Percentiles rank a stretch among this genome's conserved stretches.
Conservation (phyloP, 2,888 invertebrate species). For the Sarcophaga carnaria region DNA sequence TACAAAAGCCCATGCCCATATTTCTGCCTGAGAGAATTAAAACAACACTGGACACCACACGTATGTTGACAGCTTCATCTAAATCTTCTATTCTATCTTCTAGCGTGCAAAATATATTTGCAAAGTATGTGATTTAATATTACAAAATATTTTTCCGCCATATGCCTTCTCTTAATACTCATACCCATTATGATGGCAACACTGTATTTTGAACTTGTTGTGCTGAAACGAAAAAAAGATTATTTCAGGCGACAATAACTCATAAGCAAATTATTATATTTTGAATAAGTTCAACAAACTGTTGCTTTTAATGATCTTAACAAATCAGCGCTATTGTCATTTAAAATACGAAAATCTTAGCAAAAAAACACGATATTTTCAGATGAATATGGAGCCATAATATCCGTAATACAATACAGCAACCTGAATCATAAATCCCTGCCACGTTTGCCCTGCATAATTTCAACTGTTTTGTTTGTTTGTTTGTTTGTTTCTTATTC, state of each 20-base stretch:
- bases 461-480: slow-evolving; percentile 24
- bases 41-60: too few relatives aligned
- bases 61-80: too few relatives aligned
- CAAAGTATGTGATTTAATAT: too few relatives aligned
- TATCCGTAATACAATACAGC: slow-evolving; percentile 69
- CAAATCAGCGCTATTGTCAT: slow-evolving; percentile 67
- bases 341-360: slow-evolving; percentile 35
- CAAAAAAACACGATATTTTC: slow-evolving; percentile 4
- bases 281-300: slow-evolving; percentile 59
- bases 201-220: background rate
- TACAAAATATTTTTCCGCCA: too few relatives aligned
- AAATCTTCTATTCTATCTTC: too few relatives aligned
- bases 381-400: background rate
- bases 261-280: background rate
- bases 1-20: too few relatives aligned
- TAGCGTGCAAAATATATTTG: too few relatives aligned
- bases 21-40: too few relatives aligned
- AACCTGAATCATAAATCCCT: slow-evolving; percentile 73
- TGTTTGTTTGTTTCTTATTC: slow-evolving; percentile 7
- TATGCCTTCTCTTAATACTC: too few relatives aligned
- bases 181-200: background rate
- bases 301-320: slow-evolving; percentile 55
- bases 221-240: background rate
- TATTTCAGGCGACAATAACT: background rate
- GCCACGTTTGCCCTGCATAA: slow-evolving; percentile 73